Evolutionary conservation across 2,888 invertebrate species (phyloP), one percentile per base, ranked within the genome.

Genomic region (Spilarctia lutea): DNA sequence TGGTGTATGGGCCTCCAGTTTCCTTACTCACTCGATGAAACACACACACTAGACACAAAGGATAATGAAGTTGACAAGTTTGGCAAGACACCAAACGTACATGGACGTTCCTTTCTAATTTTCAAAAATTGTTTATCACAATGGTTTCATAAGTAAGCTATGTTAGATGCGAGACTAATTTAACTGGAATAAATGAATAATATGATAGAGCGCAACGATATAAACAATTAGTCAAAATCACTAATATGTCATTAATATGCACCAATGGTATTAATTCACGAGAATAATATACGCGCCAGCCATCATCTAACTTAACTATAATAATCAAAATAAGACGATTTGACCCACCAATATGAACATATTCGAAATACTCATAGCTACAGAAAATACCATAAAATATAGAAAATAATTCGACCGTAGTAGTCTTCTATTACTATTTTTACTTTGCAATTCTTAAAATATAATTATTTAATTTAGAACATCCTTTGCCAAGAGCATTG

Each of bases 401-500:
- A 11, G 7, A 35, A 63, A 27, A 30, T 30, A 27, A 18, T 63
- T 63, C 1, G 18, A 63, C 63, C 30, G 6, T 30, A 27, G 27
- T 27, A 27, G n/a, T 27, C 27, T 68, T 45, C 30, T 30, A 45
- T 30, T 45, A 30, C 6, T 30, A 18, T 67, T 30, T 68, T 45
- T 24, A 68, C 30, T 30, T 48, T 45, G 20, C 30, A 48, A 11
- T 45, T 39, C 24, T n/a, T 8, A 30, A 67, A 67, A 65, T 13
- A 18, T 42, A 42, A 67, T 66, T 16, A 1, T 16, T 48, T 35
- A 77, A 83, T 75, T 45, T 73, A 48, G 78, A 67, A 73, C 83
- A 81, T 81, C 75, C 77, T 83, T 75, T 60, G 67, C 13, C 73
- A 65, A 63, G 83, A 65, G 20, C 76, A 35, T 69, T 83, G 79